Percentiles rank a stretch among this genome's conserved stretches.
Conservation (phyloP, 2,888 invertebrate genomes). For the Elaeidobius kamerunicus region DNA sequence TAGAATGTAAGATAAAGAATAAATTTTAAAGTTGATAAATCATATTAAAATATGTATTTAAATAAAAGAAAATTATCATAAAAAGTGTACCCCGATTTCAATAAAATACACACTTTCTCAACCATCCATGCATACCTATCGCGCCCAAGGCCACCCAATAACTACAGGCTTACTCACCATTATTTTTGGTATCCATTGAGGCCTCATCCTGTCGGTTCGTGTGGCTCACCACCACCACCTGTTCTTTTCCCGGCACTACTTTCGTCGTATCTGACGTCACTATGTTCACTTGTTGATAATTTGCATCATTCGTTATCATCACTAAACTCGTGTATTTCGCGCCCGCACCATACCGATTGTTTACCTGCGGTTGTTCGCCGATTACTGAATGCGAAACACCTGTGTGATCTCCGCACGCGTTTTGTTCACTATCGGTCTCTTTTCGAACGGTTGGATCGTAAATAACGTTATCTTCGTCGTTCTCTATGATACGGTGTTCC, state of each 20-base stretch:
- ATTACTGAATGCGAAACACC: conserved; percentile 22
- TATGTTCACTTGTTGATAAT: conserved; percentile 62
- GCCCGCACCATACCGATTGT: conserved; percentile 35
- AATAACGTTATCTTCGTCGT: conserved; percentile 2
- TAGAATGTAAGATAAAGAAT: no score
- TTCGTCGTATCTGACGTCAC: conserved; percentile 74
- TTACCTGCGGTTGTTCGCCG: conserved; percentile 40
- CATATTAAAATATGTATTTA: no score
- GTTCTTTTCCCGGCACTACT: conserved; percentile 52
- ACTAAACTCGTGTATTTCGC: conserved; percentile 81
- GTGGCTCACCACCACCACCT: conserved; percentile 60
- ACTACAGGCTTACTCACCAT: conserved; percentile 17
- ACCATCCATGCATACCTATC: conserved; percentile 1
- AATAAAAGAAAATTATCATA: no score
- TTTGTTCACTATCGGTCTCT: conserved; percentile 9
- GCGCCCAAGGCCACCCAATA: conserved; percentile 4
- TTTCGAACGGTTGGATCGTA: background rate
- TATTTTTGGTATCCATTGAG: conserved; percentile 12
- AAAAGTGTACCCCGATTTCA: no score
- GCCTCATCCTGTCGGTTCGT: conserved; percentile 58
- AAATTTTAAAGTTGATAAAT: no score
- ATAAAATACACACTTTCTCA: background rate
- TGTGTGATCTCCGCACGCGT: conserved; percentile 21
- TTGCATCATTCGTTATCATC: conserved; percentile 78
- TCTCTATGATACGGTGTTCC: conserved; percentile 4